Conservation (phyloP, 1,140 invertebrate species). For the Tyrophagus putrescentiae region DNA sequence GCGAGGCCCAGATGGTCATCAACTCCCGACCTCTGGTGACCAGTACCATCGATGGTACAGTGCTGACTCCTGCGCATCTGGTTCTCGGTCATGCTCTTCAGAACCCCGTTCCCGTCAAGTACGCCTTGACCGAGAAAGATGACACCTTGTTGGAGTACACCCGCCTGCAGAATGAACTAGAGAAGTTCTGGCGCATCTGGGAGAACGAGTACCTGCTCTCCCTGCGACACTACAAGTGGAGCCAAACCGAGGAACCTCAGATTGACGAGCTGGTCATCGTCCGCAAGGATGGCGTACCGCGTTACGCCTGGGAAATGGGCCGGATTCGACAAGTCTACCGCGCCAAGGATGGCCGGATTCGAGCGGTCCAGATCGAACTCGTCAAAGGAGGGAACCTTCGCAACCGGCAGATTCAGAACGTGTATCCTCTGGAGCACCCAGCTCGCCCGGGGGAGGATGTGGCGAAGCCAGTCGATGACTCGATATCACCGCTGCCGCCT, state of each 20-base stretch:
- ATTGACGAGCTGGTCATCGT: background rate
- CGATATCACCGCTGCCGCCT: too few relatives aligned
- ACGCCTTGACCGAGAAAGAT: background rate
- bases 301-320: background rate
- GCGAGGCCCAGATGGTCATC: background rate
- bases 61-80: background rate
- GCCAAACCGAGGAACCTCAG: background rate
- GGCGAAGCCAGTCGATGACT: too few relatives aligned
- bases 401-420: too few relatives aligned
- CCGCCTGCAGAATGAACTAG: background rate
- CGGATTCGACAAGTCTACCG: background rate
- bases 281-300: background rate
- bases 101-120: background rate
- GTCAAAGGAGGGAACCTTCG: too few relatives aligned
- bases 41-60: too few relatives aligned
- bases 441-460: too few relatives aligned
- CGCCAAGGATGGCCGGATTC: background rate
- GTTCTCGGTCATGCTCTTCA: background rate
- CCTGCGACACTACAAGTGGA: background rate
- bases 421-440: too few relatives aligned
- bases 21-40: background rate
- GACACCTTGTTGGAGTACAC: background rate
- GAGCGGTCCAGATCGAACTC: too few relatives aligned
- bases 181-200: background rate
- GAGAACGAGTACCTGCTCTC: background rate